Conservation (phyloP, 1,140 invertebrate species). For the Aphelinus certus region DNA sequence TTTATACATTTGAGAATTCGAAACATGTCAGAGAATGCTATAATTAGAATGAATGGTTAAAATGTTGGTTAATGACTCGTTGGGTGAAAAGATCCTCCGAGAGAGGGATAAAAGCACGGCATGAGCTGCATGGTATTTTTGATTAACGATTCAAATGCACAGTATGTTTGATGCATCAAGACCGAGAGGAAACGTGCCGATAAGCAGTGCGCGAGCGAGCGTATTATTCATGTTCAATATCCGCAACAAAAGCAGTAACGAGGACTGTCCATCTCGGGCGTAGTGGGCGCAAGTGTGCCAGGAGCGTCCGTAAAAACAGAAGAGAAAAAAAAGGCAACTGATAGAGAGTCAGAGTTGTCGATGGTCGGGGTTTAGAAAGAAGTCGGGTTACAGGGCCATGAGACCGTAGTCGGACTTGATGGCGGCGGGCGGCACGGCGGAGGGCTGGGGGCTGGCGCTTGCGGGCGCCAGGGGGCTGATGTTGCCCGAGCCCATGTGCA, state of each 20-base stretch:
- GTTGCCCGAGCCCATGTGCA: constrained; percentile 61
- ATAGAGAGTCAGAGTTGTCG: constrained; percentile 27
- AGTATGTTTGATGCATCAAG: constrained; percentile 17
- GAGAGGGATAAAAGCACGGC: too few relatives aligned
- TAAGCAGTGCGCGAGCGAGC: neutral
- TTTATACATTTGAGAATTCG: too few relatives aligned
- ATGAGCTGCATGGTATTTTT: constrained; percentile 29
- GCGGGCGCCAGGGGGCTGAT: constrained; percentile 66
- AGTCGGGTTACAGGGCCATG: constrained; percentile 73
- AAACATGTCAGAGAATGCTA: too few relatives aligned
- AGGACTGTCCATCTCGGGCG: constrained; percentile 16
- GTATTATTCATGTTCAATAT: too few relatives aligned
- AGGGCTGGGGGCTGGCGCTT: constrained; percentile 57
- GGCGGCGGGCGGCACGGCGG: constrained; percentile 60
- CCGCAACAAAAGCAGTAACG: neutral
- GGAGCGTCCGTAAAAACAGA: neutral
- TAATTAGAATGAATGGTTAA: constrained; percentile 12
- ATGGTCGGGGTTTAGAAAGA: constrained; percentile 34
- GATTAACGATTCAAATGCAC: constrained; percentile 21
- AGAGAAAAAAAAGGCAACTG: neutral
- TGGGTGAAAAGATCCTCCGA: neutral
- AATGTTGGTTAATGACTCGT: constrained; percentile 19
- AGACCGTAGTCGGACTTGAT: constrained; percentile 80
- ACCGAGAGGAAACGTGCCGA: neutral
- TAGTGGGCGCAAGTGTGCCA: neutral